Percentiles rank a stretch among this genome's conserved stretches.
Conservation (phyloP, 2,113 vertebrate genomes). For the Myrmecobius fasciatus region DNA sequence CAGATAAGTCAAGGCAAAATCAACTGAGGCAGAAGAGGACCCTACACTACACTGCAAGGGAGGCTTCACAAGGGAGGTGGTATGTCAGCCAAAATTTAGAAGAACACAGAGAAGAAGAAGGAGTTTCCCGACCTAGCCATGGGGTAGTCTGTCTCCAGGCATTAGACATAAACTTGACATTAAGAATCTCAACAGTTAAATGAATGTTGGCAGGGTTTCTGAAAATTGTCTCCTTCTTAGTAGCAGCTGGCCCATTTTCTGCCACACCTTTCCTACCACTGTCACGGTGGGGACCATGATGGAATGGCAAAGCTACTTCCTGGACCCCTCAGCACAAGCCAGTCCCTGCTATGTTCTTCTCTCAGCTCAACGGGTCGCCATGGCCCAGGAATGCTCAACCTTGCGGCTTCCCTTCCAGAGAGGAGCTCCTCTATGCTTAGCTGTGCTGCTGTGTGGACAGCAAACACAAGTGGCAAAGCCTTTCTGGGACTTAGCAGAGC, state of each 20-base stretch:
- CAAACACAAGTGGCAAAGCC: no score
- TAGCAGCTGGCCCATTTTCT: not conserved
- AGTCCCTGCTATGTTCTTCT: not conserved
- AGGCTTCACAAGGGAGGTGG: not conserved
- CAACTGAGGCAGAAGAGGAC: not conserved
- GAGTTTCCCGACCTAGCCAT: not conserved
- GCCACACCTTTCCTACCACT: not conserved
- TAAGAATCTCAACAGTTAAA: not conserved
- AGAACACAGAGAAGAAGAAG: not conserved
- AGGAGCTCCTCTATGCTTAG: not conserved
- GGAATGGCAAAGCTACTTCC: not conserved
- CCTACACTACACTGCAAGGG: not conserved
- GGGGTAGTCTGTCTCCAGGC: not conserved
- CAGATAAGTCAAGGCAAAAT: not conserved
- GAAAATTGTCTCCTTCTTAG: not conserved
- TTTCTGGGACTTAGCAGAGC: not conserved
- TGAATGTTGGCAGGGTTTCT: not conserved
- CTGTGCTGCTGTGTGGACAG: no score
- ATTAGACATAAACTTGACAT: not conserved
- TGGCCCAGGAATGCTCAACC: not conserved
- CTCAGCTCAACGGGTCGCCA: not conserved
- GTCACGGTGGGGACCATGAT: not conserved
- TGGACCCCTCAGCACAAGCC: not conserved
- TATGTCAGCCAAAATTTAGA: not conserved
- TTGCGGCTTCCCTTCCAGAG: not conserved